A percentile compares a stretch with the other conserved stretches of the same genome.
Conservation (phyloP, 1,140 invertebrate species). For the Drosophila kanapiae region DNA sequence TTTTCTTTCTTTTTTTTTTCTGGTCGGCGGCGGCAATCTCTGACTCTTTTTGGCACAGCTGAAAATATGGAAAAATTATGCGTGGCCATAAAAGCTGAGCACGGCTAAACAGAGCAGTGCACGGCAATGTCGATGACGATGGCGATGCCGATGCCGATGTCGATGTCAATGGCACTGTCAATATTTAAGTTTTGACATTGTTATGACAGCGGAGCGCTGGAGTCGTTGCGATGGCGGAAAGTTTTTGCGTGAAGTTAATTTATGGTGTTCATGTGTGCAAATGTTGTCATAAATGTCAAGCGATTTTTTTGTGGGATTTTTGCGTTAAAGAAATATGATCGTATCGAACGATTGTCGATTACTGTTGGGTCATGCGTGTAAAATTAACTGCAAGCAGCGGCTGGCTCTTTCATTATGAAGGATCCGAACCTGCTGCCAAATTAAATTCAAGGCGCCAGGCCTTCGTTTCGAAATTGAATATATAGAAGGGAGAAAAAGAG, state of each 20-base stretch:
- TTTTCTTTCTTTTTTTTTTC: slow-evolving; percentile 33
- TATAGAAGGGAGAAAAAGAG: not conserved
- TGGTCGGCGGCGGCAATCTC: slow-evolving; percentile 45
- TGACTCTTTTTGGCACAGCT: slow-evolving; percentile 61
- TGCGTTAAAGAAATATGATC: slow-evolving; percentile 51
- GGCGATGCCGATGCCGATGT: slow-evolving; percentile 33
- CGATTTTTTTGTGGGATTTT: slow-evolving; percentile 58
- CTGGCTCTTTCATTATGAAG: slow-evolving; percentile 28
- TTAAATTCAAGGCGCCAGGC: slow-evolving; percentile 14
- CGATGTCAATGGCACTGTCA: slow-evolving; percentile 75
- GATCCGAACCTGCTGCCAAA: slow-evolving; percentile 2
- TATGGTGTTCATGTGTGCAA: slow-evolving; percentile 81
- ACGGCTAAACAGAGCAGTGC: slow-evolving; percentile 58
- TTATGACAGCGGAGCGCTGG: slow-evolving; percentile 57
- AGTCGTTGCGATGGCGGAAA: slow-evolving; percentile 34
- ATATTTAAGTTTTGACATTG: slow-evolving; percentile 83
- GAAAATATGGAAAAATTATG: slow-evolving; percentile 81
- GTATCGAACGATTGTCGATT: slow-evolving; percentile 38
- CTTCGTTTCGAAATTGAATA: slow-evolving; percentile 9
- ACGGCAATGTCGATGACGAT: slow-evolving; percentile 45
- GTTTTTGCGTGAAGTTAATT: slow-evolving; percentile 74
- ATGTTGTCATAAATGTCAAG: slow-evolving; percentile 80
- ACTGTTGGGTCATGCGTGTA: slow-evolving; percentile 40
- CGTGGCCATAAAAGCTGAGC: slow-evolving; percentile 66
- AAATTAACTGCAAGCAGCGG: slow-evolving; percentile 43